These are phyloP conservation scores for Trypoxylon attenuatum DNA, from an alignment of 2,888 invertebrate genomes.

Conservation along the genomic window DNA sequence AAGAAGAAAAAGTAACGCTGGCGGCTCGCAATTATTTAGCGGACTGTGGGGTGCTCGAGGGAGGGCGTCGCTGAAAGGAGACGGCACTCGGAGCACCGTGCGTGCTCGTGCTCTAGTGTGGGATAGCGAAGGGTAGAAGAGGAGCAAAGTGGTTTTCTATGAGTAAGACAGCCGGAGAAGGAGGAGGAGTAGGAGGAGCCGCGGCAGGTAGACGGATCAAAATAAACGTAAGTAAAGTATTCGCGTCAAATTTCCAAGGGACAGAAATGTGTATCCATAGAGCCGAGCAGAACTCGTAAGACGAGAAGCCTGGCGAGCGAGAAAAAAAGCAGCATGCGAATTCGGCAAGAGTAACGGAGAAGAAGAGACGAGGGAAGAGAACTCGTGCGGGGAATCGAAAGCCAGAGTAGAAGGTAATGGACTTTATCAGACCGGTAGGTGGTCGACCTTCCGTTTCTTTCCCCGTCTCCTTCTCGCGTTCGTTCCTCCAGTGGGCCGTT, in stretches of 20 bases:
- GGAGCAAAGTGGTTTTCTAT: background rate
- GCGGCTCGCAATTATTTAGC: conserved; percentile 64
- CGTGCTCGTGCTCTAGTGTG: conserved; percentile 2
- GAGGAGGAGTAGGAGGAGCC: conserved; percentile 13
- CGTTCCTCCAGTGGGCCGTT: too few species aligned
- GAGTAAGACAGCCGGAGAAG: background rate
- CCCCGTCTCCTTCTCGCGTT: conserved; percentile 4
- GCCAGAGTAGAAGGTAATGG: conserved; percentile 55
- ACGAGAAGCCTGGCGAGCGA: conserved; percentile 28
- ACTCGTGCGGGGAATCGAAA: conserved; percentile 41
- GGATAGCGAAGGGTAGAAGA: background rate
- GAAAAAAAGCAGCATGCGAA: conserved; percentile 6
- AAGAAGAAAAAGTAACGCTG: conserved; percentile 59
- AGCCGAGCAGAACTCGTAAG: conserved; percentile 14
- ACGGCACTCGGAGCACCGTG: conserved; percentile 9
- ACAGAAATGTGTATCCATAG: background rate
- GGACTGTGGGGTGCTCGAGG: conserved; percentile 35
- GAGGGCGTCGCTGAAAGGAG: conserved; percentile 1
- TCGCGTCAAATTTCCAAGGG: conserved; percentile 15
- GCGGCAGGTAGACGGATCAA: conserved; percentile 40
- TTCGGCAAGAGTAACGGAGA: conserved; percentile 11
- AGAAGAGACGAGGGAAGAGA: conserved; percentile 24
- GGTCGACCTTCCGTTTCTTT: conserved; percentile 61
- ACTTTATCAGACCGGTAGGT: conserved; percentile 62
- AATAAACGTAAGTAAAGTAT: conserved; percentile 56